phyloP scores from a whole-genome alignment of 1,140 invertebrate genomes.

The Spodoptera frugiperda region DNA sequence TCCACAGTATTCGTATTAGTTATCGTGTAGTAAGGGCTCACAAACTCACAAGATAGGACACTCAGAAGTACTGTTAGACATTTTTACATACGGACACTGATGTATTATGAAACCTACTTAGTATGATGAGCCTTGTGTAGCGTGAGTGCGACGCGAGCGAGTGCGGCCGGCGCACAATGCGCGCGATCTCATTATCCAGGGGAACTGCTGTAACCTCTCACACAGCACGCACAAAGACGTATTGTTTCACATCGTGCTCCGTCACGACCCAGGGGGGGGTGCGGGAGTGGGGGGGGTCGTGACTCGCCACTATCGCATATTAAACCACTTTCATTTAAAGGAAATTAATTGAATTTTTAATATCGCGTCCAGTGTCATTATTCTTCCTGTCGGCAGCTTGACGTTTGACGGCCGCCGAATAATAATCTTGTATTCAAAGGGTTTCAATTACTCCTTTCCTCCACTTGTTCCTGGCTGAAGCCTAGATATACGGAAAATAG shows the following conservation, averaged over 20 bases:
- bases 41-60: too few relatives aligned
- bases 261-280: constrained; percentile 35
- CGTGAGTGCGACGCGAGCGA: too few relatives aligned
- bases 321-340: constrained; percentile 47
- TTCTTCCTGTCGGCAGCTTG: constrained; percentile 27
- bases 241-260: constrained; percentile 61
- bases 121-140: too few relatives aligned
- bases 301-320: constrained; percentile 46
- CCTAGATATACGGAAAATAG: neutral
- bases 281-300: neutral
- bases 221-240: constrained; percentile 53
- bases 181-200: neutral
- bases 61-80: too few relatives aligned
- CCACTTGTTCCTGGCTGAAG: neutral
- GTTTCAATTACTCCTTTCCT: neutral
- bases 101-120: too few relatives aligned
- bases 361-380: constrained; percentile 35
- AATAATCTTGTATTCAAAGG: constrained; percentile 10
- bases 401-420: constrained; percentile 15
- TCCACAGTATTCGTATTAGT: too few relatives aligned
- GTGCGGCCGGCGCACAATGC: too few relatives aligned
- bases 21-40: too few relatives aligned
- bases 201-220: constrained; percentile 53
- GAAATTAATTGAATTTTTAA: constrained; percentile 52
- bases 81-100: too few relatives aligned